Conservation (phyloP, 2,888 invertebrate genomes). For the Allygus modestus region DNA sequence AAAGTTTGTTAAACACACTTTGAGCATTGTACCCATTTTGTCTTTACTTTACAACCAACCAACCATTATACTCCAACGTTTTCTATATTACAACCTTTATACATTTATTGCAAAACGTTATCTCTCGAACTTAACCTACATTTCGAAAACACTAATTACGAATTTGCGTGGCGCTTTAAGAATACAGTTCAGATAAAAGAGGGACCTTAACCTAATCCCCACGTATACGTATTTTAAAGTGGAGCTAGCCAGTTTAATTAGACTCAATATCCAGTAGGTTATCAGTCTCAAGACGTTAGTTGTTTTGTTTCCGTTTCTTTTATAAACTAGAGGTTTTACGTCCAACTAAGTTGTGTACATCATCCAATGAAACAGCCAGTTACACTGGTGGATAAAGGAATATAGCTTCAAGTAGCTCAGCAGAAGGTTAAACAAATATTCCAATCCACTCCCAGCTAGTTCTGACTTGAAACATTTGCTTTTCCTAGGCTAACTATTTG, state of each 20-base stretch:
- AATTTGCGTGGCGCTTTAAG: slow-evolving; percentile 13
- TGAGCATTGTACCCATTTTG: too few species aligned
- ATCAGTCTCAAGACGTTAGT: neutral
- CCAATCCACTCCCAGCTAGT: too few species aligned
- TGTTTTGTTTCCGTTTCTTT: neutral
- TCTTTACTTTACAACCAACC: too few species aligned
- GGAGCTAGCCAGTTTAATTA: neutral
- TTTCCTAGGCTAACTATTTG: too few species aligned
- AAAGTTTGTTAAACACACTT: too few species aligned
- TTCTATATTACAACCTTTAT: slow-evolving; percentile 22
- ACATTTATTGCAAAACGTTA: neutral
- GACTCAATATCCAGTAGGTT: neutral
- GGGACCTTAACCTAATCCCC: slow-evolving; percentile 15
- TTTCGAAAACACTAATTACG: slow-evolving; percentile 4
- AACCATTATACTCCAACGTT: too few species aligned
- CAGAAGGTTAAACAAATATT: too few species aligned
- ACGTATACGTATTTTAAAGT: neutral
- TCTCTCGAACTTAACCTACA: slow-evolving; percentile 30
- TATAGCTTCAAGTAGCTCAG: too few species aligned
- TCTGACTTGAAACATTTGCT: too few species aligned
- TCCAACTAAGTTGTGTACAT: neutral
- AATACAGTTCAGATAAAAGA: slow-evolving; percentile 8
- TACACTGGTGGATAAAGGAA: too few species aligned
- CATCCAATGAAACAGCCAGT: too few species aligned
- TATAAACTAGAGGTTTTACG: neutral